A percentile compares a stretch with the other conserved stretches of the same genome.
Evolutionary conservation across 2,113 vertebrate species (phyloP).

Genomic region (Eidolon helvum): DNA sequence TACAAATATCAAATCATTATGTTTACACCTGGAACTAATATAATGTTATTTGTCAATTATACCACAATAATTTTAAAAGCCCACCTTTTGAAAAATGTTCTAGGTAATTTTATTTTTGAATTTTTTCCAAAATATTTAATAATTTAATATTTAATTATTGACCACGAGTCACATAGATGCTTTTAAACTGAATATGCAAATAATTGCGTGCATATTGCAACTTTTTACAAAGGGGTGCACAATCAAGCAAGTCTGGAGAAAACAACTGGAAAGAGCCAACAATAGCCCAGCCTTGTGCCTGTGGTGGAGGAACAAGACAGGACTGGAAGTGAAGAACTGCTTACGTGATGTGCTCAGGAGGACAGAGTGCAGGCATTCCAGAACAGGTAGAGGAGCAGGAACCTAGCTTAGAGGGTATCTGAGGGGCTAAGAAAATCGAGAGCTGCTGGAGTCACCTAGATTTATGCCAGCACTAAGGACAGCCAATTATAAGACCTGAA

Average conservation of each 20-base stretch:
- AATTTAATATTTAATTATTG: neutral
- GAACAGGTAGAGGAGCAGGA: neutral
- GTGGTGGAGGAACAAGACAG: neutral
- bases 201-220: neutral
- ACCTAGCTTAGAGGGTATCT: neutral
- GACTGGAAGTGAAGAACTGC: too few species aligned
- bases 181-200: neutral
- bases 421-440: neutral
- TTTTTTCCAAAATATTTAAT: neutral
- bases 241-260: neutral
- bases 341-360: too few species aligned
- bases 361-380: neutral
- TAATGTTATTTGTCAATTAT: neutral
- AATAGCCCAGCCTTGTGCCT: neutral
- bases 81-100: neutral
- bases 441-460: neutral
- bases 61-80: neutral
- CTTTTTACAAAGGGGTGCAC: neutral
- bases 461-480: neutral
- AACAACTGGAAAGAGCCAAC: neutral
- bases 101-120: neutral
- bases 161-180: neutral
- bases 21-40: neutral
- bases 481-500: neutral
- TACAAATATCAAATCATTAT: neutral